A percentile compares a stretch with the other conserved stretches of the same genome.
Evolutionary conservation across 1,140 invertebrate genomes (phyloP).

Genomic region (Brachionus rubens): DNA sequence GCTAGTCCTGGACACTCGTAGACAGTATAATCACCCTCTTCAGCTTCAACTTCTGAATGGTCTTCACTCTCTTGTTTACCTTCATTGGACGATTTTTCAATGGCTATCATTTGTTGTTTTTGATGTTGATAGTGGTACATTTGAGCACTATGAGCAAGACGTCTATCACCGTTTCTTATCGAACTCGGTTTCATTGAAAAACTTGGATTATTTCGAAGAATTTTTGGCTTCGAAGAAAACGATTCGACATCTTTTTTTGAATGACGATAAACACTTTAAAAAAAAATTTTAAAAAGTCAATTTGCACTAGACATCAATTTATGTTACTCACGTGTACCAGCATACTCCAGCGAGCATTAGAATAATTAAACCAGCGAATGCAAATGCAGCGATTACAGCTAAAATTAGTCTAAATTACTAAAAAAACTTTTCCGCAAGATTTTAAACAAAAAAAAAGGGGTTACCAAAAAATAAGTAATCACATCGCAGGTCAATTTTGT

Average conservation of each 20-base stretch:
- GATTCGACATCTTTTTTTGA: background rate
- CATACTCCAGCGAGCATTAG: constrained; percentile 71
- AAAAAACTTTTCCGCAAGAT: background rate
- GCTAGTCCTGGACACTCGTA: constrained; percentile 96
- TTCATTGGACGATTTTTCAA: constrained; percentile 62
- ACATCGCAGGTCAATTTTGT: no score
- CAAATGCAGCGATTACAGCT: constrained; percentile 63
- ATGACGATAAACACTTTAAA: constrained; percentile 37
- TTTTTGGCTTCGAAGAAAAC: constrained; percentile 6
- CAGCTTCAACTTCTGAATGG: constrained; percentile 85
- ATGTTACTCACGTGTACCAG: constrained; percentile 71
- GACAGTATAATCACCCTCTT: constrained; percentile 93
- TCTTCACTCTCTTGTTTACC: constrained; percentile 47
- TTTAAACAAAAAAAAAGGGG: no score
- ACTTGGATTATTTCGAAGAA: constrained; percentile 47
- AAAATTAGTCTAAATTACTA: constrained; percentile 47
- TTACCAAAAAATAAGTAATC: constrained; percentile 49
- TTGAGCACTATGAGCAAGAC: constrained; percentile 90
- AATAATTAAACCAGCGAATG: constrained; percentile 64
- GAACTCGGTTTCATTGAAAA: constrained; percentile 21
- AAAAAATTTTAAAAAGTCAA: background rate
- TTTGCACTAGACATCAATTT: background rate
- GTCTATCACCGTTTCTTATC: constrained; percentile 66
- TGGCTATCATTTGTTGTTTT: constrained; percentile 83
- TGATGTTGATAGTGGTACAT: constrained; percentile 99